Conservation (phyloP, 2,113 vertebrate species). For the Catharus bicknelli region DNA sequence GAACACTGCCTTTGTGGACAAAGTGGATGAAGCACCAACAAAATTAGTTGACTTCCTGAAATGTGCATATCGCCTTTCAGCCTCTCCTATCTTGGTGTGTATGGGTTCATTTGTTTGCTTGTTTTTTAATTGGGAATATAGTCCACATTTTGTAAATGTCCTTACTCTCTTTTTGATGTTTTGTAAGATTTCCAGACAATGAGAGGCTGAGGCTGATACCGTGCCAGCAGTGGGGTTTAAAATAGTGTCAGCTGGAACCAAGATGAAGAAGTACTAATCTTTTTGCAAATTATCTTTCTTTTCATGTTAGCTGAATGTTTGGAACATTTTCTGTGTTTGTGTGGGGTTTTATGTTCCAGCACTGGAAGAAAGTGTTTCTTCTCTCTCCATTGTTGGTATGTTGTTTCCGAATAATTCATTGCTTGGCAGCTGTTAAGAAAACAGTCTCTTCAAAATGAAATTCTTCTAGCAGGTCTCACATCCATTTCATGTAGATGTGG, state of each 20-base stretch:
- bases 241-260: not conserved
- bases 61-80: not conserved
- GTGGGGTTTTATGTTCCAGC: not conserved
- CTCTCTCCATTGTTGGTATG: not conserved
- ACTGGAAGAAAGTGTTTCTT: not conserved
- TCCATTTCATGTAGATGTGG: not conserved
- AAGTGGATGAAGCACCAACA: not conserved
- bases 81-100: rapidly evolving
- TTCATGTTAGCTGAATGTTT: not conserved
- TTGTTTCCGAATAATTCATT: not conserved
- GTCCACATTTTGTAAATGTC: not conserved
- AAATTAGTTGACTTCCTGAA: not conserved
- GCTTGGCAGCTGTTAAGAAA: not conserved
- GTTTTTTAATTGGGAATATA: not conserved
- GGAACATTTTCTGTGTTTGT: not conserved
- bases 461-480: not conserved
- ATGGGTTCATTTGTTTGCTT: not conserved
- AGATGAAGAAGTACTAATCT: not conserved
- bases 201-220: not conserved
- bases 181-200: not conserved
- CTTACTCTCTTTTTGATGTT: not conserved
- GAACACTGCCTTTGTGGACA: not conserved
- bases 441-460: not conserved
- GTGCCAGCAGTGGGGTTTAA: not conserved
- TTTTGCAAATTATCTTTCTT: not conserved